These are phyloP conservation scores for Kobus ellipsiprymnus DNA, from an alignment of 2,113 vertebrate species.

Conservation along the genomic window DNA sequence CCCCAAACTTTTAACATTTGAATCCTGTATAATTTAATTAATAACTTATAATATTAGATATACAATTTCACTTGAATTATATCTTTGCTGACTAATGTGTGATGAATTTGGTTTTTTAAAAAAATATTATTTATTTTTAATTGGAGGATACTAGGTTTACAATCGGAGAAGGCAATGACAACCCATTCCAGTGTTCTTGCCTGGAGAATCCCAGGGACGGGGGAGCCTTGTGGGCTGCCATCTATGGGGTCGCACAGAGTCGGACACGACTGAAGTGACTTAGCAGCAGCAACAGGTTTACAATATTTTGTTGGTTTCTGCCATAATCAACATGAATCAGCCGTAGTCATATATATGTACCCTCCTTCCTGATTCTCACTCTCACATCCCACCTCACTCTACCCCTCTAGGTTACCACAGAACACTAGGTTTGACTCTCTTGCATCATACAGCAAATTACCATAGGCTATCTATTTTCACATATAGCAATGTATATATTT, in stretches of 20 bases:
- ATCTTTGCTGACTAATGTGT: background rate
- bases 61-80: background rate
- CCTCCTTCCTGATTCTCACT: background rate
- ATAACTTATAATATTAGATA: background rate
- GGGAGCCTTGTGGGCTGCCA: too few species aligned
- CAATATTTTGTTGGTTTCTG: background rate
- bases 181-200: too few species aligned
- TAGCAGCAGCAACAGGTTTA: background rate
- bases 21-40: background rate
- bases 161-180: too few species aligned
- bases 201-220: too few species aligned
- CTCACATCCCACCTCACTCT: background rate
- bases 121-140: background rate
- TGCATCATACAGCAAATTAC: background rate
- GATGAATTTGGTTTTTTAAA: background rate
- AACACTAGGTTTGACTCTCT: background rate
- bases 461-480: background rate
- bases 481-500: background rate
- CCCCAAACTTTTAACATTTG: background rate
- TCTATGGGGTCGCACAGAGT: too few species aligned
- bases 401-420: background rate
- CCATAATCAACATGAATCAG: background rate
- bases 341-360: background rate
- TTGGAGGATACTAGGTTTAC: background rate
- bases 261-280: accelerated